Conservation (phyloP, 2,113 vertebrate genomes). For the Solea senegalensis region DNA sequence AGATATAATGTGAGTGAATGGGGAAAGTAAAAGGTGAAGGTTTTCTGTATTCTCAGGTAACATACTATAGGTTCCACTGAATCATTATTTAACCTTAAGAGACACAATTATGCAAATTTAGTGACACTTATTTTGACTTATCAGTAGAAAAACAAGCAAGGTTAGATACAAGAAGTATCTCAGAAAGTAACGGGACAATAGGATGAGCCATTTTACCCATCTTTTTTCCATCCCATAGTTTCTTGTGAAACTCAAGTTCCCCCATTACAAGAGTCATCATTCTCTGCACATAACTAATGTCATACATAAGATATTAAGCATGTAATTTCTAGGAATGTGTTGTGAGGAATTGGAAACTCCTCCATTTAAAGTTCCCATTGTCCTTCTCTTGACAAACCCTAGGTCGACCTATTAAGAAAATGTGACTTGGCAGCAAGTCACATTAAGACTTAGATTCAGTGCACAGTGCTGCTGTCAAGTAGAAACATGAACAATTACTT, state of each 20-base stretch:
- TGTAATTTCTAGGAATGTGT: conserved; percentile 14
- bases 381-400: conserved; percentile 1
- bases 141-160: no score
- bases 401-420: conserved; percentile 13
- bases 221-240: background rate
- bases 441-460: background rate
- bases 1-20: background rate
- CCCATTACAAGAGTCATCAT: no score
- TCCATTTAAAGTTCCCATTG: background rate
- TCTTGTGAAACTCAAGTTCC: no score
- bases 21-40: background rate
- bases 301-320: no score
- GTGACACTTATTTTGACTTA: no score
- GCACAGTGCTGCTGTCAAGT: no score
- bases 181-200: no score
- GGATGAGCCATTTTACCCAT: background rate
- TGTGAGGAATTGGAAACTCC: background rate
- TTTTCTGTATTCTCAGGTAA: background rate
- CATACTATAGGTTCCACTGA: background rate
- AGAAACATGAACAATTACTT: no score
- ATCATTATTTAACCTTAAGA: background rate
- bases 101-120: conserved; percentile 24
- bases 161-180: no score
- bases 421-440: conserved; percentile 24
- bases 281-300: background rate